A percentile compares a stretch with the other conserved stretches of the same genome.
These are phyloP conservation scores for Arctocebus calabarensis DNA, from an alignment of 2,797 vertebrate genomes.

Conservation along the genomic window DNA sequence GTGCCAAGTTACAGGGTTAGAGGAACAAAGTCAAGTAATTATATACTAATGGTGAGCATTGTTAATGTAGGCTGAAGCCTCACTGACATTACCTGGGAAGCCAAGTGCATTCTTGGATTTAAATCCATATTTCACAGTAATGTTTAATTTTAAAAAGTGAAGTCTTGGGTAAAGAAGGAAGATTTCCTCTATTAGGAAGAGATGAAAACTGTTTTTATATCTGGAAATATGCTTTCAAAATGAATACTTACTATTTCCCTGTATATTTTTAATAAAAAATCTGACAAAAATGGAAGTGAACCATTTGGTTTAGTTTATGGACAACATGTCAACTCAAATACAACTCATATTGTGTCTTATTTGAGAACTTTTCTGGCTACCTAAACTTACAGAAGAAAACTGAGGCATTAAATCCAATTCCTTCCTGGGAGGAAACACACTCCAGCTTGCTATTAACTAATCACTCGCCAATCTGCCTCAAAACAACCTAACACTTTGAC, in stretches of 20 bases:
- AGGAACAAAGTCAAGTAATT: neutral
- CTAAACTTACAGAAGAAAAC: neutral
- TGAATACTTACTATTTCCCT: neutral
- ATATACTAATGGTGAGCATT: neutral
- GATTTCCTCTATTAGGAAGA: neutral
- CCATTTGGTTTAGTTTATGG: neutral
- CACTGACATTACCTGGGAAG: neutral
- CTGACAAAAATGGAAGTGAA: neutral
- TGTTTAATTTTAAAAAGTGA: neutral
- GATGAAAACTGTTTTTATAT: constrained; percentile 16
- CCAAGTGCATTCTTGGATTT: neutral
- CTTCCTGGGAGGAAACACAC: neutral
- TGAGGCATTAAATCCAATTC: neutral
- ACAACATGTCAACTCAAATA: neutral
- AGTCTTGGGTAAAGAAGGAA: neutral
- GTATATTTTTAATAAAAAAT: constrained; percentile 34
- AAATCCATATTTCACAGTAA: neutral
- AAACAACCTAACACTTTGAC: neutral
- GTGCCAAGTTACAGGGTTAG: neutral
- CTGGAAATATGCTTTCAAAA: constrained; percentile 26
- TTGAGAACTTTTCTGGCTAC: neutral
- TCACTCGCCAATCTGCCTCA: neutral
- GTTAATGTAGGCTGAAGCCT: neutral
- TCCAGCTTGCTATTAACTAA: neutral
- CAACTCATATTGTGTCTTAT: constrained; percentile 13